Evolutionary conservation across 2,797 vertebrate species (phyloP), one percentile per base, ranked within the genome.

Genomic region (Coregonus suidteri): DNA sequence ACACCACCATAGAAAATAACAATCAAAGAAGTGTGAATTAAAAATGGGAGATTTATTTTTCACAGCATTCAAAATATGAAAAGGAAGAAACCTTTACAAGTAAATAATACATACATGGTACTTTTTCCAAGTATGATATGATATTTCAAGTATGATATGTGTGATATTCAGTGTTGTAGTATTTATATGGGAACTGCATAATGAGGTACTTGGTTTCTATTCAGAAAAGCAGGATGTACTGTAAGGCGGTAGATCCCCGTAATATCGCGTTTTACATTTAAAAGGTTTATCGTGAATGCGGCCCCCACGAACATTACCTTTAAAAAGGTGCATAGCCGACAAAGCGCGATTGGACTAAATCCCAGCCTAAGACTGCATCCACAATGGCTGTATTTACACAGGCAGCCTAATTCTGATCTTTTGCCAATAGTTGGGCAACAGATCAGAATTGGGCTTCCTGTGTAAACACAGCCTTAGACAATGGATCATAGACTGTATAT

Each of bases 121-220:
- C 78, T 80, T 25, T 86, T 82, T 85, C 80, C 91, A 92, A 85
- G 75, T 25, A 25, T 25, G 25, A 25, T 25, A 25, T 25, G 25
- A 25, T 25, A 25, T 25, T 25, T 25, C 25, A 25, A 25, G 25
- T 25, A 25, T 25, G 25, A 25, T 25, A 25, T 1, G 25, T 25
- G 37, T 86, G 90, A 91, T 91, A 54, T 14, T 54, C 47, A 56
- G 25, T 88, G 89, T 87, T 88, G 90, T 34, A 59, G 35, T 84
- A 86, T 85, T 90, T 90, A 88, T 83, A 82, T 25, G 91, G 90
- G 88, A 91, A 90, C 88, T 91, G 91, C 89, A 90, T 97, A 96
- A 59, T 1, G 54, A 98, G 97, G 97, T 97, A 97, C 97, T 86
- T 95, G 93, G 94, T 95, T 96, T 93, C 93, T 94, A 94, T 91